Evolutionary conservation across 2,888 invertebrate species (phyloP), one percentile per base, ranked within the genome.

Genomic region (Cosmopolites sordidus): DNA sequence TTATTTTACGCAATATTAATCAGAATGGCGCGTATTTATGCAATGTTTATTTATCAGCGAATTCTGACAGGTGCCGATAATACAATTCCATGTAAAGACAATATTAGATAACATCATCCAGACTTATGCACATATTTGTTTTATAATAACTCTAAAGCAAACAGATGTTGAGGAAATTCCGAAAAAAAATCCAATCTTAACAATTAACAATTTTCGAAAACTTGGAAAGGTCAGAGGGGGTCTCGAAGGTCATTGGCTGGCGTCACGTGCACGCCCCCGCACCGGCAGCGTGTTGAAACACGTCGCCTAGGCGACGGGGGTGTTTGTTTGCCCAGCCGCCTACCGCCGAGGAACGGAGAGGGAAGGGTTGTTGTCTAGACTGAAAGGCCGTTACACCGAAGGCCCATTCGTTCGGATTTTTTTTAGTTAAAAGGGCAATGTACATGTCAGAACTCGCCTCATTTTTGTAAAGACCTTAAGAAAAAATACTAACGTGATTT

Each of bases 161-260:
- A n/a, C n/a, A n/a, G n/a, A n/a, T n/a, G n/a, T n/a, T n/a, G n/a
- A n/a, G n/a, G n/a, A n/a, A n/a, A n/a, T n/a, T n/a, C n/a, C n/a
- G n/a, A n/a, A n/a, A n/a, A n/a, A n/a, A n/a, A n/a, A n/a, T n/a
- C n/a, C n/a, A 33, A 33, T 33, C 5, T 6, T n/a, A 33, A n/a
- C 33, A 12, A n/a, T 12, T 4, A 33, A 42, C 18, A 40, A 40
- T 16, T 40, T 14, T 40, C 15, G 40, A 16, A 40, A 16, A n/a
- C 14, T 38, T 6, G 1, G 16, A 18, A 48, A 48, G 43, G 48
- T 42, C 48, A 16, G 17, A 18, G 16, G 9, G 16, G 16, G 38
- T 18, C 15, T 27, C 47, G 38, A 38, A 48, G 48, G 48, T 48
- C 43, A 18, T 37, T 42, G 42, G 39, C 47, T 40, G 14, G 42